Conservation (phyloP, 2,888 invertebrate genomes). For the Ornithoptera priamus region DNA sequence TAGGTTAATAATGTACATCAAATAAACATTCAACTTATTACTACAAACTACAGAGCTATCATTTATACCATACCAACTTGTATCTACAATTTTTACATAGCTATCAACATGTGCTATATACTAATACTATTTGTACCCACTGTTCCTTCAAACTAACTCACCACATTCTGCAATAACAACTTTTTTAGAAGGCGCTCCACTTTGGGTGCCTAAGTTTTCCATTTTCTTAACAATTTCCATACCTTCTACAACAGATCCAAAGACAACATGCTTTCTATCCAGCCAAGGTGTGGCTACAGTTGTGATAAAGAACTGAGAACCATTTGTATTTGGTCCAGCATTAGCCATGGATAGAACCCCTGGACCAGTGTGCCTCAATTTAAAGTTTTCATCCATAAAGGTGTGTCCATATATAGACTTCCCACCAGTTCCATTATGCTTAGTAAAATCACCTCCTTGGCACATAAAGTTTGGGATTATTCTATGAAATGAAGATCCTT, state of each 20-base stretch:
- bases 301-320: constrained; percentile 98
- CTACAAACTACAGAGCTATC: neutral
- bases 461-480: constrained; percentile 98
- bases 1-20: neutral
- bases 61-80: neutral
- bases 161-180: constrained; percentile 90
- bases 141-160: constrained; percentile 79
- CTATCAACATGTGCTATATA: neutral
- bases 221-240: constrained; percentile 94
- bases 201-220: constrained; percentile 89
- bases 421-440: constrained; percentile 95
- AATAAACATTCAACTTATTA: neutral
- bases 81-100: neutral
- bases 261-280: constrained; percentile 96
- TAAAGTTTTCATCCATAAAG: constrained; percentile 98
- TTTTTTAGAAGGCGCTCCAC: constrained; percentile 91
- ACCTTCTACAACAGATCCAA: constrained; percentile 94
- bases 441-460: constrained; percentile 97
- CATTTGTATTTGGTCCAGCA: constrained; percentile 96
- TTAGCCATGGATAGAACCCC: constrained; percentile 98
- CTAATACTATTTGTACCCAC: constrained; percentile 7
- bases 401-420: constrained; percentile 97
- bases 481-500: constrained; percentile 92
- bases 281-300: constrained; percentile 96
- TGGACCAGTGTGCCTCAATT: constrained; percentile 92